phyloP scores from a whole-genome alignment of 2,888 invertebrate species.

The Strigamia crassipes region DNA sequence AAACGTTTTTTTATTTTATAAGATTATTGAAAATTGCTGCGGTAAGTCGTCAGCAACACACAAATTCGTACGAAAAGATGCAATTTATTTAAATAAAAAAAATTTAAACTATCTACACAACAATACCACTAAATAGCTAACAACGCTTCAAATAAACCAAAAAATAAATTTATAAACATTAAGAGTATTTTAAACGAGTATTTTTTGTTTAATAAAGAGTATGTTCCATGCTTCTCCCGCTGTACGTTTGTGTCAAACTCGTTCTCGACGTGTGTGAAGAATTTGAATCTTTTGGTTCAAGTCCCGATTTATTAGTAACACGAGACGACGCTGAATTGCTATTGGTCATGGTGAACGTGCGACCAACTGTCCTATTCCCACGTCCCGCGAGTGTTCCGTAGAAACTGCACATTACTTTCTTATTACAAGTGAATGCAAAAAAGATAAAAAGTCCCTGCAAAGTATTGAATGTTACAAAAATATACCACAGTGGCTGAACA shows the following conservation, averaged over 20 bases:
- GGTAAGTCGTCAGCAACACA: too few species aligned
- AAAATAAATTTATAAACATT: too few species aligned
- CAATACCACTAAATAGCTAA: too few species aligned
- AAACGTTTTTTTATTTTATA: too few species aligned
- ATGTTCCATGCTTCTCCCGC: background rate
- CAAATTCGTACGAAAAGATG: too few species aligned
- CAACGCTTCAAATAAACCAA: too few species aligned
- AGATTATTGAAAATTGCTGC: too few species aligned
- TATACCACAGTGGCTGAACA: conserved; percentile 59
- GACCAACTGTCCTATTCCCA: background rate
- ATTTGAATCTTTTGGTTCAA: conserved; percentile 51
- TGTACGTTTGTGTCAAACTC: conserved; percentile 47
- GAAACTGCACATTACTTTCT: conserved; percentile 56
- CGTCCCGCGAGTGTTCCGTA: background rate
- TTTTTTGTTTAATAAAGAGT: conserved; percentile 1
- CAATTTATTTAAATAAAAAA: too few species aligned
- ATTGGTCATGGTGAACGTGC: conserved; percentile 14
- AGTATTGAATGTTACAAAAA: conserved; percentile 62
- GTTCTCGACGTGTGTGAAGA: conserved; percentile 50
- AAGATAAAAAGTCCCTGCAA: conserved; percentile 63
- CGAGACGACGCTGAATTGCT: conserved; percentile 24
- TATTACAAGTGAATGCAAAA: conserved; percentile 62
- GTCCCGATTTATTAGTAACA: conserved; percentile 47
- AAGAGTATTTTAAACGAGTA: background rate
- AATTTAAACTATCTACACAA: too few species aligned